phyloP scores from a whole-genome alignment of 2,888 invertebrate genomes.

The Strigamia maritima region DNA sequence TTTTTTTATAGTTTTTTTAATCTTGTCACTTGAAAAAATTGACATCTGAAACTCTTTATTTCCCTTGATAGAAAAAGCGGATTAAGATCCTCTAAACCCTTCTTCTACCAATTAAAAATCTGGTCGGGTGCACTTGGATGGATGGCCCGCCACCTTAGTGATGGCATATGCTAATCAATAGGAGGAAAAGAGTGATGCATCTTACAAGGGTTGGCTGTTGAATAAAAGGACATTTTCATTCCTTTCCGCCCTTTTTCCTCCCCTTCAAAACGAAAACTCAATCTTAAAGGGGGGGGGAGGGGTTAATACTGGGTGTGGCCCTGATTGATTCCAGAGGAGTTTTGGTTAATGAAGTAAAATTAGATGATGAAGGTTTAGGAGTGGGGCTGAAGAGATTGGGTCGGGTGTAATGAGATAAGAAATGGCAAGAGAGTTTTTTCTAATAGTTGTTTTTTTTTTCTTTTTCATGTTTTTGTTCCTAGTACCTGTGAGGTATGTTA shows the following conservation, averaged over 20 bases:
- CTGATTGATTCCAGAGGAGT: constrained; percentile 31
- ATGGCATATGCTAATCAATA: constrained; percentile 31
- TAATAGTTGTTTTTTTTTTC: background rate
- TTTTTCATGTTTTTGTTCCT: background rate
- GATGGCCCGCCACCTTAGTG: constrained; percentile 26
- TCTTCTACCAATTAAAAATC: constrained; percentile 27
- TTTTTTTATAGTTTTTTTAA: background rate
- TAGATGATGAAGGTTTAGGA: constrained; percentile 25
- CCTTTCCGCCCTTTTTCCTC: background rate
- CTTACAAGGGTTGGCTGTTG: background rate
- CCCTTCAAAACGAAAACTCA: background rate
- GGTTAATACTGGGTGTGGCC: constrained; percentile 3
- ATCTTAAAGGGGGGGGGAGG: background rate
- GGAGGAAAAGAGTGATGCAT: constrained; percentile 20
- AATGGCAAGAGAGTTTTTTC: background rate
- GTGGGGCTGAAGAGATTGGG: constrained; percentile 14
- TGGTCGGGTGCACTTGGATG: constrained; percentile 8
- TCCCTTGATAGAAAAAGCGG: background rate
- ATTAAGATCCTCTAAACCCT: constrained; percentile 19
- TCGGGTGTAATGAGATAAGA: constrained; percentile 31
- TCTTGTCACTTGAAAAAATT: background rate
- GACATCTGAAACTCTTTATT: background rate
- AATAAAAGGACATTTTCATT: constrained; percentile 24
- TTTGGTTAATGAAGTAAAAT: constrained; percentile 34
- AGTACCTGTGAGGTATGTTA: constrained; percentile 28